Percentiles rank a stretch among this genome's conserved stretches.
These are phyloP conservation scores for Tamias sibiricus DNA, from an alignment of 2,113 vertebrate species.

Conservation along the genomic window DNA sequence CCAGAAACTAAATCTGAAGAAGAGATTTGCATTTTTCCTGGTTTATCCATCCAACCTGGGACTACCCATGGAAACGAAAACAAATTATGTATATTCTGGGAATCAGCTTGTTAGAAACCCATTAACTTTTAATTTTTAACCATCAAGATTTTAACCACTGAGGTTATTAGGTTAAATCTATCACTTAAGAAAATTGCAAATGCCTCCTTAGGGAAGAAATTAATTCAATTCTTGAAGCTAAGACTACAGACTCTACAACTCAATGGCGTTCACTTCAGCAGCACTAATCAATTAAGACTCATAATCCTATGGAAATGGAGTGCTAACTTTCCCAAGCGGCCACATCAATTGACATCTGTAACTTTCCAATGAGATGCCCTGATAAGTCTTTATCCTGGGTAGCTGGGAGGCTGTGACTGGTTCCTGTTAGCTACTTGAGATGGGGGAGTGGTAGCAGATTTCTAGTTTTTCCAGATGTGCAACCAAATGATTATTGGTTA, in stretches of 20 bases:
- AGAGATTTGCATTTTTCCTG: conserved; percentile 34
- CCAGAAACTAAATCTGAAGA: conserved; percentile 46
- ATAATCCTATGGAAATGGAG: not conserved
- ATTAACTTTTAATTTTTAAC: conserved; percentile 73
- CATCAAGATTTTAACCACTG: conserved; percentile 64
- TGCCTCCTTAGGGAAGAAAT: conserved; percentile 56
- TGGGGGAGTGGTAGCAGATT: not conserved
- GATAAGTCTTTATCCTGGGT: not conserved
- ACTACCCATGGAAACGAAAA: conserved; percentile 1
- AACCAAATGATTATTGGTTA: not conserved
- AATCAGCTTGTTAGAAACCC: conserved; percentile 63
- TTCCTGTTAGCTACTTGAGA: not conserved
- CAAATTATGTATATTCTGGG: conserved; percentile 44
- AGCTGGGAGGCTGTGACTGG: not conserved
- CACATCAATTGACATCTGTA: not conserved
- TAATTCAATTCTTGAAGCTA: conserved; percentile 56
- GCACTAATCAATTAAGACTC: conserved; percentile 54
- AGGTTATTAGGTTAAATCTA: conserved; percentile 71
- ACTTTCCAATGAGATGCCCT: not conserved
- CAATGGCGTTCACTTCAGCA: not conserved
- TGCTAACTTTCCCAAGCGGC: not conserved
- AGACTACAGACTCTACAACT: conserved; percentile 40
- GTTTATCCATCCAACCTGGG: not conserved
- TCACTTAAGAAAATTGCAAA: conserved; percentile 73
- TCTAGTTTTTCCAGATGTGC: not conserved